Conservation (phyloP, 2,113 vertebrate genomes). For the Semnornis frantzii region DNA sequence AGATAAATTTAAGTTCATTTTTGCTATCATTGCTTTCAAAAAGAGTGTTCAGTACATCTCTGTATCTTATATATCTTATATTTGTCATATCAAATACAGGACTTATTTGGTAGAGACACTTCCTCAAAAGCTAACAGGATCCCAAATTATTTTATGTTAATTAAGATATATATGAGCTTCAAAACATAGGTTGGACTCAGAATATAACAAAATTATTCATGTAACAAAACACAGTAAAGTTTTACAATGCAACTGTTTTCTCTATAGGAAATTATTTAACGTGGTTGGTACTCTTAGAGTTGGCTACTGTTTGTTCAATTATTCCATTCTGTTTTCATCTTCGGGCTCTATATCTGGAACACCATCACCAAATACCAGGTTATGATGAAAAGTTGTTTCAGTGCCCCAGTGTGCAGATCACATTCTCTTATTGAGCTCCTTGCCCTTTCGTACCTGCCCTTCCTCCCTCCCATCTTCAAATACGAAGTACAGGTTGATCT, state of each 20-base stretch:
- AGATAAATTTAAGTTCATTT: neutral
- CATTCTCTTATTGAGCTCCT: constrained; percentile 36
- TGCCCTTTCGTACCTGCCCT: constrained; percentile 44
- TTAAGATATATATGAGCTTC: neutral
- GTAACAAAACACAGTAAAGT: neutral
- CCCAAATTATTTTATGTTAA: neutral
- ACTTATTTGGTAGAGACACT: neutral
- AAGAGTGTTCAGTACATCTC: neutral
- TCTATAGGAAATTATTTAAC: neutral
- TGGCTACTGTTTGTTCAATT: neutral
- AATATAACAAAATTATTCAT: neutral
- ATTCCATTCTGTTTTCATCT: neutral
- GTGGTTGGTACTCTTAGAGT: neutral
- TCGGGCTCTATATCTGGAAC: neutral
- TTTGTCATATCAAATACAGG: neutral
- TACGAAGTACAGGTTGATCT: constrained; percentile 56
- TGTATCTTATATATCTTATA: neutral
- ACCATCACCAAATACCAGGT: neutral
- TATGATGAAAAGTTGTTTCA: neutral
- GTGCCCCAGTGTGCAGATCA: neutral
- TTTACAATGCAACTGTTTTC: neutral
- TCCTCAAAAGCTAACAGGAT: neutral
- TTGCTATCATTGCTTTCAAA: neutral
- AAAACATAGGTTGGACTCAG: neutral
- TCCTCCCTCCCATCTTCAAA: constrained; percentile 22